A percentile compares a stretch with the other conserved stretches of the same genome.
phyloP scores from a whole-genome alignment of 2,888 invertebrate species.

The Amaurobius ferox region DNA sequence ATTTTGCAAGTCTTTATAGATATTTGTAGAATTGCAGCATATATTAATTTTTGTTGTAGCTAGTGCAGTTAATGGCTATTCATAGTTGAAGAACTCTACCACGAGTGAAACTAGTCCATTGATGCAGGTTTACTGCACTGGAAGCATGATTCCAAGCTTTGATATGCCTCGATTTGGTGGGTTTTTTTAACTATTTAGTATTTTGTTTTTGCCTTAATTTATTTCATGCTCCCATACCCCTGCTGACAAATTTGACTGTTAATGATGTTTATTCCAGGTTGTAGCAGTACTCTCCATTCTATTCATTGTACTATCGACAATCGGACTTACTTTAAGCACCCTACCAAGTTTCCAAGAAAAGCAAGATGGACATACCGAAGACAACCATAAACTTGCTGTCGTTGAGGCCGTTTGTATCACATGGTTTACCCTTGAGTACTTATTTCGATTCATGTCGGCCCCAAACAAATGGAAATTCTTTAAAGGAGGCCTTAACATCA shows the following conservation, averaged over 20 bases:
- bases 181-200: not conserved
- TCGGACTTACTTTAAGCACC: constrained; percentile 99
- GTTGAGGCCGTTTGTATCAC: constrained; percentile 99
- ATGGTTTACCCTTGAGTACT: constrained; percentile 99
- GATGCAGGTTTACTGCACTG: too few species aligned
- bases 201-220: constrained; percentile 53
- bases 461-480: constrained; percentile 99
- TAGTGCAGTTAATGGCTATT: too few species aligned
- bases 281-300: constrained; percentile 99
- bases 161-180: not conserved
- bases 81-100: too few species aligned
- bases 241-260: constrained; percentile 41
- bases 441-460: constrained; percentile 96
- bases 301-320: constrained; percentile 99
- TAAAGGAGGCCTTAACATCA: constrained; percentile 98
- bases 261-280: constrained; percentile 85
- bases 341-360: constrained; percentile 95
- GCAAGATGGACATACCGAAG: constrained; percentile 87
- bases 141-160: too few species aligned
- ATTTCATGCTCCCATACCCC: constrained; percentile 24
- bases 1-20: too few species aligned
- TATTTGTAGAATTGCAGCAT: too few species aligned
- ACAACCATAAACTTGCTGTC: constrained; percentile 97
- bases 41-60: too few species aligned
- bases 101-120: too few species aligned